Conservation (phyloP, 2,888 invertebrate species). For the Drosophila nigritarsus region DNA sequence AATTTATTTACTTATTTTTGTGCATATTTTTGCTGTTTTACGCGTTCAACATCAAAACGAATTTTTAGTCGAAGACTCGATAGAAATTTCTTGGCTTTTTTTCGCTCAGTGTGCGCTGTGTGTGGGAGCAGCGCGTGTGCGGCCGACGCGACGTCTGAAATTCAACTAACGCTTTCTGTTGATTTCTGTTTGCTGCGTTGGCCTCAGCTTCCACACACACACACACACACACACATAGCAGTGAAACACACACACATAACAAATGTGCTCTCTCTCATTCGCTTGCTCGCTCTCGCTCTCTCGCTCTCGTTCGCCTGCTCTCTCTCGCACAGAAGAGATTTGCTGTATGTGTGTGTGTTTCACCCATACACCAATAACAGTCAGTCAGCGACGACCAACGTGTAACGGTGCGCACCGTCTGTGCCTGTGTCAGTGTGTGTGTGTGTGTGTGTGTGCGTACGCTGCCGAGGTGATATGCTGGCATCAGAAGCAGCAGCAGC, state of each 20-base stretch:
- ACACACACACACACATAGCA: conserved; percentile 9
- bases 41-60: not conserved
- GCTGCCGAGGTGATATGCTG: conserved; percentile 60
- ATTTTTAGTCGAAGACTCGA: conserved; percentile 41
- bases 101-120: conserved; percentile 44
- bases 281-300: conserved; percentile 2
- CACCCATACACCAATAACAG: conserved; percentile 75
- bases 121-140: conserved; percentile 83
- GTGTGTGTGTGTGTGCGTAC: conserved; percentile 45
- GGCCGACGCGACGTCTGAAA: conserved; percentile 85
- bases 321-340: not conserved
- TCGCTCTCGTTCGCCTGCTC: not conserved
- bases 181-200: conserved; percentile 58
- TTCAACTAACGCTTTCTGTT: conserved; percentile 82
- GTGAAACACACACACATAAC: not conserved
- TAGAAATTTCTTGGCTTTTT: conserved; percentile 43
- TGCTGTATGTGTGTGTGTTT: conserved; percentile 45
- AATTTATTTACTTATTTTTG: conserved; percentile 1
- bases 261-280: conserved; percentile 1
- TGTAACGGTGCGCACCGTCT: conserved; percentile 69
- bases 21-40: conserved; percentile 42
- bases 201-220: conserved; percentile 37
- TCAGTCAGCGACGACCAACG: conserved; percentile 51
- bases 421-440: conserved; percentile 47
- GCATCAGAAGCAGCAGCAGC: conserved; percentile 8